phyloP scores from a whole-genome alignment of 2,888 invertebrate species.

The Timema podura region DNA sequence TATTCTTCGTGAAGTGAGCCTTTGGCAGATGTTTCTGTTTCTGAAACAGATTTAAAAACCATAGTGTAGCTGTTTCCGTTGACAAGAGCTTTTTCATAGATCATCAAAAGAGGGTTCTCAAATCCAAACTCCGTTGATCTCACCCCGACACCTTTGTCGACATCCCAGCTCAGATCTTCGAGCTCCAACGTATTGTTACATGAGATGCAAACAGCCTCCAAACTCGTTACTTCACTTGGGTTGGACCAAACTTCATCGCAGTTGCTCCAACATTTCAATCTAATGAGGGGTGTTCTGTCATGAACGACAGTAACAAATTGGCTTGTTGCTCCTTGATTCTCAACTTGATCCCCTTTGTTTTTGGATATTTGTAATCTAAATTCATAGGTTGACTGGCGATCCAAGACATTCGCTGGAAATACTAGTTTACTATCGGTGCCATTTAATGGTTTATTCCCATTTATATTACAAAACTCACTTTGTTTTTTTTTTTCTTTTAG shows the following conservation, averaged over 20 bases:
- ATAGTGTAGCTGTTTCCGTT: not conserved
- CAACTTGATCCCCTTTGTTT: not conserved
- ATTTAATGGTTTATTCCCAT: not conserved
- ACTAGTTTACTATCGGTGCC: not conserved
- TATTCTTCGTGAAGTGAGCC: not conserved
- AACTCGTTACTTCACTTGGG: conserved; percentile 3
- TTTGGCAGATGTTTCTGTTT: not conserved
- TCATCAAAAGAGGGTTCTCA: conserved; percentile 3
- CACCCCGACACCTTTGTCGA: not conserved
- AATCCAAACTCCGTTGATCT: conserved; percentile 3
- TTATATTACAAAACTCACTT: not conserved
- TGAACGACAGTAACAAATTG: not conserved
- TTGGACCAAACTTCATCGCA: not conserved
- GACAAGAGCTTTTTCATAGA: not conserved
- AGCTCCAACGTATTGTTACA: not conserved
- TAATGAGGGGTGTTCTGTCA: not conserved
- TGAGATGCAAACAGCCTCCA: not conserved
- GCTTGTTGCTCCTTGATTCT: not conserved
- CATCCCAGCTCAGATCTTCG: not conserved
- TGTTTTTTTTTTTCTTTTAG: too few species aligned
- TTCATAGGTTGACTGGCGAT: not conserved
- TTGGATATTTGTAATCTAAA: not conserved
- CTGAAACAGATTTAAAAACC: not conserved
- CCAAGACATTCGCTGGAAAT: not conserved
- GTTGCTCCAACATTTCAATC: not conserved